Conservation (phyloP, 2,888 invertebrate genomes). For the Agriopis marginaria region DNA sequence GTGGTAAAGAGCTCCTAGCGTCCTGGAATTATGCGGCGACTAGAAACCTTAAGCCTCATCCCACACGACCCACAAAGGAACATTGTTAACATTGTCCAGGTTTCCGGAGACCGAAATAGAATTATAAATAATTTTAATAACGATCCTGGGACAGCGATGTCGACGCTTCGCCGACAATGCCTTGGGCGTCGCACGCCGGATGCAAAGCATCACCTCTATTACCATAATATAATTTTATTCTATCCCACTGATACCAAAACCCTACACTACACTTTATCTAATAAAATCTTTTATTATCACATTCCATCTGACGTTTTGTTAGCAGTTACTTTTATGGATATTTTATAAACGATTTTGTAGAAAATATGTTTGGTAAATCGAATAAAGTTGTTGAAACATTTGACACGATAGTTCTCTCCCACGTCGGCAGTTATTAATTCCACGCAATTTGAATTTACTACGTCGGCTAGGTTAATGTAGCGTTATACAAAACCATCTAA, state of each 20-base stretch:
- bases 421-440: conserved; percentile 35
- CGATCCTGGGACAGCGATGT: conserved; percentile 53
- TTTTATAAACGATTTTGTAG: conserved; percentile 36
- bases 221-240: conserved; percentile 67
- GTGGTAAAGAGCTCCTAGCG: conserved; percentile 19
- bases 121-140: conserved; percentile 65
- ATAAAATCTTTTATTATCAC: conserved; percentile 46
- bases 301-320: conserved; percentile 48
- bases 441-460: conserved; percentile 23
- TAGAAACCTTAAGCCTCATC: conserved; percentile 26
- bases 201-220: conserved; percentile 65
- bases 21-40: conserved; percentile 25
- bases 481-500: conserved; percentile 15
- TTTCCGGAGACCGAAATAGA: conserved; percentile 50
- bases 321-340: conserved; percentile 42
- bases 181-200: conserved; percentile 70
- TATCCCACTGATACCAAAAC: conserved; percentile 52
- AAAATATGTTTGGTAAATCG: conserved; percentile 39
- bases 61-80: conserved; percentile 30
- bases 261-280: conserved; percentile 48
- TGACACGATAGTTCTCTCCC: conserved; percentile 38
- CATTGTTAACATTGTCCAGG: conserved; percentile 34
- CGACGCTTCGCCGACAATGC: conserved; percentile 59
- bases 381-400: conserved; percentile 46
- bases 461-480: conserved; percentile 21